A percentile compares a stretch with the other conserved stretches of the same genome.
Evolutionary conservation across 2,113 vertebrate species (phyloP).

Genomic region (Myotis lucifugus): DNA sequence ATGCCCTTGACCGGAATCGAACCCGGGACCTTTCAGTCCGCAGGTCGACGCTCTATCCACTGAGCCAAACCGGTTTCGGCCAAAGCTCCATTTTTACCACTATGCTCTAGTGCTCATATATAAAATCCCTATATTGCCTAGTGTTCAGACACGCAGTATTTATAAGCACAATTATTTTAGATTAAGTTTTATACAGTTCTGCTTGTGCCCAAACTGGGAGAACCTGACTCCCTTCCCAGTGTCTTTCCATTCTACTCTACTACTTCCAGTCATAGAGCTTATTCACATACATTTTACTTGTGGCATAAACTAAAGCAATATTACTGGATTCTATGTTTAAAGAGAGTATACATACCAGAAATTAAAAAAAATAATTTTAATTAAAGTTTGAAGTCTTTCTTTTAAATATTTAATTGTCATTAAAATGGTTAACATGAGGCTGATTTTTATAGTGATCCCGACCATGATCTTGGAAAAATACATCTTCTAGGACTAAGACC

Average conservation of each 20-base stretch:
- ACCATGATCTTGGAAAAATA: not conserved
- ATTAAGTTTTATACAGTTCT: not conserved
- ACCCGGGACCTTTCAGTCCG: too few species aligned
- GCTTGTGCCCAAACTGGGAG: not conserved
- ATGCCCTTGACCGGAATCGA: too few species aligned
- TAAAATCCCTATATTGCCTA: not conserved
- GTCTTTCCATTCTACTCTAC: not conserved
- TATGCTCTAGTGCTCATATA: not conserved
- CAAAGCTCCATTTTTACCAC: not conserved
- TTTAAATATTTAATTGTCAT: not conserved
- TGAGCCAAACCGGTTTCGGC: too few species aligned
- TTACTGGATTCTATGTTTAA: not conserved
- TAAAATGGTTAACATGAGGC: not conserved
- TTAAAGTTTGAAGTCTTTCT: not conserved
- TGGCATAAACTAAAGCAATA: not conserved
- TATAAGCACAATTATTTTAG: not conserved
- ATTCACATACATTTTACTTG: not conserved
- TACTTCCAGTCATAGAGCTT: not conserved
- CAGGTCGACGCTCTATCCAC: too few species aligned
- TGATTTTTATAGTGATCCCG: not conserved
- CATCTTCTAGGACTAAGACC: not conserved
- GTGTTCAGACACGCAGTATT: not conserved
- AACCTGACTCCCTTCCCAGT: not conserved
- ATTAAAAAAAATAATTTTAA: not conserved
- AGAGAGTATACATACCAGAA: not conserved